A percentile compares a stretch with the other conserved stretches of the same genome.
phyloP scores from a whole-genome alignment of 2,797 vertebrate genomes.

The Nannoperca obscura region DNA sequence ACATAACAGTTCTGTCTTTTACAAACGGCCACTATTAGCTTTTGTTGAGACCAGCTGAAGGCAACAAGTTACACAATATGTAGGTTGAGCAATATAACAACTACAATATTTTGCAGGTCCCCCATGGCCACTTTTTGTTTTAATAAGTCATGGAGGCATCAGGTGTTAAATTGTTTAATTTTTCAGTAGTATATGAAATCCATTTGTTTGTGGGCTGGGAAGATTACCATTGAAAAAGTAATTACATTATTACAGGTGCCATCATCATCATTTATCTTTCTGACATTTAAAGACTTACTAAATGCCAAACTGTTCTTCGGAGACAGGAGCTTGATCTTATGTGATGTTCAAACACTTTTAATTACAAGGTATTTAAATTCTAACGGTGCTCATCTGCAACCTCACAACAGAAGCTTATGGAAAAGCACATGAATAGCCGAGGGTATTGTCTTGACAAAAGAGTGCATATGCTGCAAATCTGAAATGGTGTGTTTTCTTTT shows the following conservation, averaged over 20 bases:
- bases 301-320: conserved; percentile 79
- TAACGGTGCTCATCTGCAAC: conserved; percentile 54
- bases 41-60: conserved; percentile 28
- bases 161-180: conserved; percentile 87
- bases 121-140: conserved; percentile 69
- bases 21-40: conserved; percentile 17
- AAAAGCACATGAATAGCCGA: conserved; percentile 26
- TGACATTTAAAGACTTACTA: conserved; percentile 78
- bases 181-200: conserved; percentile 85
- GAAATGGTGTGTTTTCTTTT: conserved; percentile 57
- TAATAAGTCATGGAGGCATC: conserved; percentile 78
- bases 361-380: conserved; percentile 66
- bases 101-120: conserved; percentile 60
- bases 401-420: conserved; percentile 18
- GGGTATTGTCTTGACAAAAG: conserved; percentile 35
- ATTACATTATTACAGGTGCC: conserved; percentile 81
- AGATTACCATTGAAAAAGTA: conserved; percentile 76
- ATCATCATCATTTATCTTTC: conserved; percentile 85
- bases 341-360: conserved; percentile 68
- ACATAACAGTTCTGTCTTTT: conserved; percentile 16
- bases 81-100: conserved; percentile 58
- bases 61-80: conserved; percentile 53
- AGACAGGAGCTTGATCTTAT: conserved; percentile 68
- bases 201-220: conserved; percentile 85
- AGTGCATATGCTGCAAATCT: conserved; percentile 36